Base-by-base conservation (phyloP, 92 coral and sea anemone genomes). In the Paragorgia papillata region DNA sequence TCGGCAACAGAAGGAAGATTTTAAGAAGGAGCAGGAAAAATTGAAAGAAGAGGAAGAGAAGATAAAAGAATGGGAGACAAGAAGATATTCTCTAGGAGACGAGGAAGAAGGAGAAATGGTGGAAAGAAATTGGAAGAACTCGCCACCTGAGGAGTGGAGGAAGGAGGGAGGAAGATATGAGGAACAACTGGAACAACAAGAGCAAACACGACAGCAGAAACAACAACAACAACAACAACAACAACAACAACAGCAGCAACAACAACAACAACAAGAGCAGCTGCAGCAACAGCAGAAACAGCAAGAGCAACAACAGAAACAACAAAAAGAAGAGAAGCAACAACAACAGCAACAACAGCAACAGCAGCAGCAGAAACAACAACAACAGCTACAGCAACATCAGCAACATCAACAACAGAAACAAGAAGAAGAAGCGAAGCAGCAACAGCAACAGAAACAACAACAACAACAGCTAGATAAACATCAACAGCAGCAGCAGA, bases 1-100 rank as follows among this genome's bases (percentile, higher is more conserved):
- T n/a, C 88, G 88, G 24, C 83, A 70, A 68, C 92, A 94, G 76
- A 81, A 88, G 57, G 90, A 73, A 39, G 81, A 68, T 48, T 94
- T 81, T 86, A 73, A 69, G 62, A 88, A 91, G 40, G 98, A 94
- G 66, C 98, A 91, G 90, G 80, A 76, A 25, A 85, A 92, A 70
- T 65, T 94, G 50, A 69, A 53, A 32, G 89, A 94, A 37, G 97
- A 91, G 57, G 92, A 88, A 62, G 85, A 80, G 19, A 70, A 73
- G 41, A 90, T 86, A 18, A 73, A 59, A 2, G 84, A 86, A 29
- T 91, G 95, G 97, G 76, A 84, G 69, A 31, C 4, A 3, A 30
- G 14, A 26, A 25, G 25, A 25, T 34, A 67, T 22, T 1, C 0
- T 9, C 27, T 20, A 2, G 74, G 29, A 67, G 1, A 18, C 28